A percentile compares a stretch with the other conserved stretches of the same genome.
Conservation (phyloP, 1,140 invertebrate species). For the Saccostrea glomerata region DNA sequence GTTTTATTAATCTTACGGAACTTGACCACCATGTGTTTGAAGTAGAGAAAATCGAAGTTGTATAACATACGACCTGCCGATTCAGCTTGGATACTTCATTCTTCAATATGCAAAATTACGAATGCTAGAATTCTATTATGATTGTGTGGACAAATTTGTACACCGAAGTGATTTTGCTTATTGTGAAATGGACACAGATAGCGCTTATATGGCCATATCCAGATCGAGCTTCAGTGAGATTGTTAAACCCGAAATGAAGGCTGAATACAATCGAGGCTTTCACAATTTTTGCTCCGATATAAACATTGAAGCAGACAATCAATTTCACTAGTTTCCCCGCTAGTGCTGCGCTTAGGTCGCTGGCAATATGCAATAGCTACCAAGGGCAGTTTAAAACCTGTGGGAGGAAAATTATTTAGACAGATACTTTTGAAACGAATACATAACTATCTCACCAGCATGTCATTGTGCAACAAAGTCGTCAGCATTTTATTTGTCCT, state of each 20-base stretch:
- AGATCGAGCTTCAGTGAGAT: constrained; percentile 40
- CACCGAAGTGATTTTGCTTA: constrained; percentile 49
- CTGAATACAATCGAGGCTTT: background rate
- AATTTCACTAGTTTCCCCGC: constrained; percentile 27
- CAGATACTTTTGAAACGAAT: no score
- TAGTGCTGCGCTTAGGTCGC: constrained; percentile 34
- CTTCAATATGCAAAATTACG: constrained; percentile 57
- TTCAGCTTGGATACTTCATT: constrained; percentile 59
- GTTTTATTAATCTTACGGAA: constrained; percentile 16
- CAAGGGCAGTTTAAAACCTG: constrained; percentile 44
- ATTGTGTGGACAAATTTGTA: constrained; percentile 53
- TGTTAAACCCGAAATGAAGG: constrained; percentile 30
- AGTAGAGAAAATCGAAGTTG: background rate
- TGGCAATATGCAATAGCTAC: no score
- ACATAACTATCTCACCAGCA: no score
- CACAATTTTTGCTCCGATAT: background rate
- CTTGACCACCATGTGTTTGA: background rate
- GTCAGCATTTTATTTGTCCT: no score
- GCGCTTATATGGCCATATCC: constrained; percentile 55
- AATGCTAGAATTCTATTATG: constrained; percentile 61
- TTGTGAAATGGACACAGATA: constrained; percentile 62
- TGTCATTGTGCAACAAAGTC: no score
- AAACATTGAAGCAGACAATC: background rate
- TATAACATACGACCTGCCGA: constrained; percentile 46
- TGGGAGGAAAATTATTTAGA: no score